Evolutionary conservation across 2,797 vertebrate species (phyloP).

Genomic region (Spinus pinus): DNA sequence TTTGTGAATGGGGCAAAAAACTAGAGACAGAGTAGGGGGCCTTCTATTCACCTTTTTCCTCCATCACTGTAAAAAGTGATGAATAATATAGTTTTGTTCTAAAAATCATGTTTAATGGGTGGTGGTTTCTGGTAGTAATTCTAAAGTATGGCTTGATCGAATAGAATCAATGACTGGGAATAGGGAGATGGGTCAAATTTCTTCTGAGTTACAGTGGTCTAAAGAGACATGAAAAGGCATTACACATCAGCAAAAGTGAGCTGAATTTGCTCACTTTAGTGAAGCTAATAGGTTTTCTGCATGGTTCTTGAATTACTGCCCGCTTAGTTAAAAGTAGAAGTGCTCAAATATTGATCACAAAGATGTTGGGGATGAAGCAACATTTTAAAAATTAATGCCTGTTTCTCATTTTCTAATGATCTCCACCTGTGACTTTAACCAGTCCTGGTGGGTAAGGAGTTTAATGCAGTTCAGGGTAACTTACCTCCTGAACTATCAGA

Average conservation of each 20-base stretch:
- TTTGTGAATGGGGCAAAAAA: background rate
- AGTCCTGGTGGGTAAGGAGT: background rate
- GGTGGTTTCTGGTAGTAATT: background rate
- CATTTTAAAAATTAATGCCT: constrained; percentile 46
- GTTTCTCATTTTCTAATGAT: background rate
- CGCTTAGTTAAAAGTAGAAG: background rate
- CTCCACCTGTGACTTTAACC: background rate
- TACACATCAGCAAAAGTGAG: background rate
- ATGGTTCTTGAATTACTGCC: background rate
- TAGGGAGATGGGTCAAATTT: background rate
- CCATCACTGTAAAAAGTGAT: background rate
- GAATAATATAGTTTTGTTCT: background rate
- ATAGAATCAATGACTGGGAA: background rate
- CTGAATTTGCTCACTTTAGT: constrained; percentile 9
- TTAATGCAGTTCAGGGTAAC: background rate
- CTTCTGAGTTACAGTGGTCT: background rate
- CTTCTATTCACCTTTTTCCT: background rate
- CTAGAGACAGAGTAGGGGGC: background rate
- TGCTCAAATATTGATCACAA: constrained; percentile 52
- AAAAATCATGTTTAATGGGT: background rate
- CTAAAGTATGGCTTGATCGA: background rate
- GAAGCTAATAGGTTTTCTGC: background rate
- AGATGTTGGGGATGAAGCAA: background rate
- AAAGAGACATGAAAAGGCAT: background rate
- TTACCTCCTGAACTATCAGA: background rate